These are phyloP conservation scores for Vicugna pacos DNA, from an alignment of 2,113 vertebrate genomes.

Conservation along the genomic window DNA sequence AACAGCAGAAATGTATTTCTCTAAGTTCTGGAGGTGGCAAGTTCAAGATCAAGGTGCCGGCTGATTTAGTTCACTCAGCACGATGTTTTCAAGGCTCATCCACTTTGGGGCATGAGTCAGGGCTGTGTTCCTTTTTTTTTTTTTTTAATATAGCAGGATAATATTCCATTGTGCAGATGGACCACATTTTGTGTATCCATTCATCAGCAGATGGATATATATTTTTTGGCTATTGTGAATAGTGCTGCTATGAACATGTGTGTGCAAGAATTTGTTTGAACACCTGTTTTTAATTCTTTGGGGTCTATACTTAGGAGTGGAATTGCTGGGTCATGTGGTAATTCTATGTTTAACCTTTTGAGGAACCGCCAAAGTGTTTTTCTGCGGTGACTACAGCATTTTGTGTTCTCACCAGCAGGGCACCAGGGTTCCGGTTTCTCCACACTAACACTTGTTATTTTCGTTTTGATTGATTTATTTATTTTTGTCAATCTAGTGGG, in stretches of 20 bases:
- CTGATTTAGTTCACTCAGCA: too few relatives aligned
- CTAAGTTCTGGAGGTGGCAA: background rate
- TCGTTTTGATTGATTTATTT: background rate
- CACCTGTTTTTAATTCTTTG: background rate
- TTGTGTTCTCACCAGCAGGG: background rate
- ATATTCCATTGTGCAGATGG: background rate
- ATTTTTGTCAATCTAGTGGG: background rate
- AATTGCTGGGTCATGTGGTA: background rate
- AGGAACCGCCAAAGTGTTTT: background rate
- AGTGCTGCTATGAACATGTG: too few relatives aligned
- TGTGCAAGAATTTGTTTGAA: background rate
- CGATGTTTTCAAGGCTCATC: background rate
- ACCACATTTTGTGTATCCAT: background rate
- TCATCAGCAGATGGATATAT: background rate
- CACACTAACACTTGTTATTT: background rate
- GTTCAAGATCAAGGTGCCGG: background rate
- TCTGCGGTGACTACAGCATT: background rate
- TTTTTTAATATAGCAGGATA: background rate
- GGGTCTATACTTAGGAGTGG: background rate
- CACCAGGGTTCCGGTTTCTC: background rate
- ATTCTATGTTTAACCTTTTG: background rate
- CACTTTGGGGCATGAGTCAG: accelerated
- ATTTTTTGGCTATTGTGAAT: background rate
- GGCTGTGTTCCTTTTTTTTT: background rate
- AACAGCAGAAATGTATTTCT: background rate